Evolutionary conservation across 2,888 invertebrate species (phyloP).

Genomic region (Drosophila multiciliata): DNA sequence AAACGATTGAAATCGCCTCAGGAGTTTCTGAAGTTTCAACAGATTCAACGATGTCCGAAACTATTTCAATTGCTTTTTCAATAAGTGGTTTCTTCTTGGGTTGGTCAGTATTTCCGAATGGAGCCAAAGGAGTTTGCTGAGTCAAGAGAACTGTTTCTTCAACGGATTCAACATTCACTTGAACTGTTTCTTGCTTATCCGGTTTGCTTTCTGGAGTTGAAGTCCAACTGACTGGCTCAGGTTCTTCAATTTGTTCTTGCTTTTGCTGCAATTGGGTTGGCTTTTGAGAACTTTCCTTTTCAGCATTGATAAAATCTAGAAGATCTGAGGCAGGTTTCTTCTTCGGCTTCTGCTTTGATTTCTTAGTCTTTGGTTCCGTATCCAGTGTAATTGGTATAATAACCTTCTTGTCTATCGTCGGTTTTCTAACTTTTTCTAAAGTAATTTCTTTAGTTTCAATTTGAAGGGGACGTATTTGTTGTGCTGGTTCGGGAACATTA

Average conservation of each 20-base stretch:
- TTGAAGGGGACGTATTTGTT: constrained; percentile 71
- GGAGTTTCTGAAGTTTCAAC: not conserved
- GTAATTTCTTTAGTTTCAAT: constrained; percentile 29
- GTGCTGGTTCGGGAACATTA: constrained; percentile 79
- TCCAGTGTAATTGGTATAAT: constrained; percentile 56
- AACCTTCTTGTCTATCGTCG: constrained; percentile 36
- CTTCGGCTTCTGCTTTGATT: constrained; percentile 70
- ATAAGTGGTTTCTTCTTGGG: not conserved
- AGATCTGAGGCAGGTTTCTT: constrained; percentile 48
- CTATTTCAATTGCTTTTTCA: constrained; percentile 10
- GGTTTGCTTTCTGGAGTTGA: not conserved
- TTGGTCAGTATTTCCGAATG: constrained; percentile 24
- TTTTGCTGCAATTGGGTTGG: constrained; percentile 3
- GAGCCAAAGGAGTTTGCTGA: constrained; percentile 27
- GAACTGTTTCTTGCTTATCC: not conserved
- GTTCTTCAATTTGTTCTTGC: not conserved
- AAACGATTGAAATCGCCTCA: not conserved
- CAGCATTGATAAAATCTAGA: constrained; percentile 64
- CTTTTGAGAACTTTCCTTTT: constrained; percentile 44
- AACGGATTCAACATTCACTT: not conserved
- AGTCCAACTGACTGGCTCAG: not conserved
- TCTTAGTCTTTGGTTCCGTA: constrained; percentile 65
- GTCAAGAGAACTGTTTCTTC: not conserved
- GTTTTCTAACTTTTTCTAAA: constrained; percentile 27
- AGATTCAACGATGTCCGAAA: not conserved